Conservation (phyloP, 64 coral and sea anemone genomes). For the Porites lutea region DNA sequence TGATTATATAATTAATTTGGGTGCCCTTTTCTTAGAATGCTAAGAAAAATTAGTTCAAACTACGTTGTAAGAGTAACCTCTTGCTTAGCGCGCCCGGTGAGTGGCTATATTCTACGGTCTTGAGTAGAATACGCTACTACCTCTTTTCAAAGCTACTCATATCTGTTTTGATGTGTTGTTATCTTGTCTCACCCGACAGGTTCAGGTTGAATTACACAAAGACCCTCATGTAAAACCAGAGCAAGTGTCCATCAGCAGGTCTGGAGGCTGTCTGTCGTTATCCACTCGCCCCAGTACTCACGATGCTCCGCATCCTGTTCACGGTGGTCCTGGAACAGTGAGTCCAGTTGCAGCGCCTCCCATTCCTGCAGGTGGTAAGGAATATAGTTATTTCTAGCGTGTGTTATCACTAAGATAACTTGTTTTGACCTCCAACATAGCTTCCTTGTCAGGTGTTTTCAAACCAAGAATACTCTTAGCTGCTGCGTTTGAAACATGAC, state of each 20-base stretch:
- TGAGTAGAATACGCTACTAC: too few species aligned
- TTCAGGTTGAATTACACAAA: slow-evolving; percentile 90
- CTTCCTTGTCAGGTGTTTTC: background rate
- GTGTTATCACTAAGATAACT: background rate
- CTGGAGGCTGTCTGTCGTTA: slow-evolving; percentile 41
- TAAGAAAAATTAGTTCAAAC: too few species aligned
- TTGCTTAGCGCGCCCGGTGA: too few species aligned
- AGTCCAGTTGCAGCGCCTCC: slow-evolving; percentile 70
- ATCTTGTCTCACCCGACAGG: slow-evolving; percentile 45
- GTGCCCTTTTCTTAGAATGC: too few species aligned
- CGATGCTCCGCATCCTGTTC: slow-evolving; percentile 60
- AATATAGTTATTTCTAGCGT: background rate
- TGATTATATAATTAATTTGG: too few species aligned
- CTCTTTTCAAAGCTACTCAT: too few species aligned
- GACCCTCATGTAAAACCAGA: slow-evolving; percentile 95
- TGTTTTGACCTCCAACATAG: background rate
- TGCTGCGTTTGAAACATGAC: background rate
- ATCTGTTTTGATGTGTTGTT: background rate
- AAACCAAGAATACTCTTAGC: too few species aligned
- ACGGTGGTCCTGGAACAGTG: slow-evolving; percentile 66
- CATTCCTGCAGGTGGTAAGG: background rate
- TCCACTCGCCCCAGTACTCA: slow-evolving; percentile 73
- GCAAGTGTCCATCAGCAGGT: slow-evolving; percentile 77
- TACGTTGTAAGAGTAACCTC: too few species aligned
- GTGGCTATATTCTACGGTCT: too few species aligned